Conservation (phyloP, 37 sponge, comb jelly and placozoan genomes). For the Cladorhizidae sp. region DNA sequence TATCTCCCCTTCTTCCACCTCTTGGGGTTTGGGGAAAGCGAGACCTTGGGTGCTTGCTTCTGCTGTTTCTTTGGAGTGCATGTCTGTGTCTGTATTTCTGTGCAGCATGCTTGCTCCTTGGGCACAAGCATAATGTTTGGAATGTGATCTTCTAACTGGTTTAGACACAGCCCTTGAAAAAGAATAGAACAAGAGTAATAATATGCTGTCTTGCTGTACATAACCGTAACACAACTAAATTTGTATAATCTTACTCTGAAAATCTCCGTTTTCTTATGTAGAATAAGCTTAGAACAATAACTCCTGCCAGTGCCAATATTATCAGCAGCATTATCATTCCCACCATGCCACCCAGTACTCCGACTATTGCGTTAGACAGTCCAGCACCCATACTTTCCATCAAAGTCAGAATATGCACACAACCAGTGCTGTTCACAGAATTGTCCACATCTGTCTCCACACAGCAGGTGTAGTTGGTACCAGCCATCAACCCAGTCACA, state of each 20-base stretch:
- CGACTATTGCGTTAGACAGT: not conserved
- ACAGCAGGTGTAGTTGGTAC: slow-evolving; percentile 23
- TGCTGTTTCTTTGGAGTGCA: no score
- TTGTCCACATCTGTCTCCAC: not conserved
- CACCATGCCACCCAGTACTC: slow-evolving; percentile 1
- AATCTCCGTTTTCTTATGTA: not conserved
- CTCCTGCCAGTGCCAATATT: not conserved
- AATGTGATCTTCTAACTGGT: not conserved
- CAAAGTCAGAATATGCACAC: not conserved
- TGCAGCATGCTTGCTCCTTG: no score
- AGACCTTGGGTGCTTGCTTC: no score
- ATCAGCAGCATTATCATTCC: not conserved
- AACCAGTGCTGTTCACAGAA: not conserved
- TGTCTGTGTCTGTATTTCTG: no score
- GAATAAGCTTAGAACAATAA: not conserved
- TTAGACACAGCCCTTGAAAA: no score
- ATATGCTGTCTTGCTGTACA: no score
- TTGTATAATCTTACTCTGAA: not conserved
- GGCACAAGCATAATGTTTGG: not conserved
- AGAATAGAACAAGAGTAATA: no score
- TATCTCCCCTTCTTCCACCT: no score
- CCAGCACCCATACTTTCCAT: not conserved
- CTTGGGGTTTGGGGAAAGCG: no score
- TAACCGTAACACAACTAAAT: no score
- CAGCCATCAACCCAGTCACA: not conserved